These are phyloP conservation scores for Cinclus mexicanus DNA, from an alignment of 2,113 vertebrate species.

Conservation along the genomic window DNA sequence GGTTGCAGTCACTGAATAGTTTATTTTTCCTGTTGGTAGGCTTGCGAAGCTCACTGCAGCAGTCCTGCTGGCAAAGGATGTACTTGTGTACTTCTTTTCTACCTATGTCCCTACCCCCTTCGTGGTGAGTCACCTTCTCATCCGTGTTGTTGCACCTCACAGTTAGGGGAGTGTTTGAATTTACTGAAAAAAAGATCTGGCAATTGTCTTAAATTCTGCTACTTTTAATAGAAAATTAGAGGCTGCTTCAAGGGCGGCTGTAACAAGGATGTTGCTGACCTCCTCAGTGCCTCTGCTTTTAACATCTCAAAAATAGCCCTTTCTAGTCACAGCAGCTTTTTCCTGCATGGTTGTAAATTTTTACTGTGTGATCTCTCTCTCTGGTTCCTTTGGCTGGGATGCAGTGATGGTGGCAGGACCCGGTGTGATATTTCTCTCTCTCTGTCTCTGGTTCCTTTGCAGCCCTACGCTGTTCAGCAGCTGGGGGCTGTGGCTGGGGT, in stretches of 20 bases:
- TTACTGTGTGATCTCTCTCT: background rate
- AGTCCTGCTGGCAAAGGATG: constrained; percentile 85
- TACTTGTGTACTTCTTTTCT: constrained; percentile 90
- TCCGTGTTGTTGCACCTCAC: background rate
- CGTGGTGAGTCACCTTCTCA: constrained; percentile 82
- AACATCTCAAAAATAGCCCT: background rate
- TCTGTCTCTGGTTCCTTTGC: background rate
- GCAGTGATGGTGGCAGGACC: too few relatives aligned
- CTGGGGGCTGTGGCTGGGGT: constrained; percentile 87
- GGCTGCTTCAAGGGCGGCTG: background rate
- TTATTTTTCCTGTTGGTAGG: constrained; percentile 56
- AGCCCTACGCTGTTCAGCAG: constrained; percentile 91
- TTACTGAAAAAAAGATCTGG: background rate
- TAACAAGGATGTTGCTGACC: accelerated
- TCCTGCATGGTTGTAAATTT: background rate
- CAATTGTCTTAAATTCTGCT: background rate
- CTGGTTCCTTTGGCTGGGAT: background rate
- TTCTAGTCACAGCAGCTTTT: background rate
- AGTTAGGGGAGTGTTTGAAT: background rate
- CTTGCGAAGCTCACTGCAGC: constrained; percentile 89
- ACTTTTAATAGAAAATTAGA: background rate
- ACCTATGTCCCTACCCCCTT: constrained; percentile 92
- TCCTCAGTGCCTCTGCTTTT: background rate
- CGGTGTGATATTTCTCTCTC: background rate
- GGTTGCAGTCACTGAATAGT: background rate